Percentiles rank a stretch among this genome's conserved stretches.
phyloP scores from a whole-genome alignment of 92 coral and sea anemone genomes.

The Palythoa grandiflora region DNA sequence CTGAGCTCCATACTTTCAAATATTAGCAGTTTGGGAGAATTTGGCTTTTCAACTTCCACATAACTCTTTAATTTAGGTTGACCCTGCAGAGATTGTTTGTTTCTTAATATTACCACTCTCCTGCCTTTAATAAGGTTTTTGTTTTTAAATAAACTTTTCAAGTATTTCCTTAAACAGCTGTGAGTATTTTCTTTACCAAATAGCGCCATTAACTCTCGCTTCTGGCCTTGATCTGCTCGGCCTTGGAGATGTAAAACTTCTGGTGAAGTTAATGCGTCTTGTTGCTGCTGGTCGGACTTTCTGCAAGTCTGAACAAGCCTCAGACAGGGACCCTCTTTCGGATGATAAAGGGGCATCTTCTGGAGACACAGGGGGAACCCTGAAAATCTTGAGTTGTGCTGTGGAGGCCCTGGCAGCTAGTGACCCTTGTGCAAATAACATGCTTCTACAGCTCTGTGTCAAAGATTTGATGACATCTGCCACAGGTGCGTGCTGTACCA shows the following conservation, averaged over 20 bases:
- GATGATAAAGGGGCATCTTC: constrained; percentile 42
- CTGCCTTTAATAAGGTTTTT: no score
- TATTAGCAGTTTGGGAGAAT: no score
- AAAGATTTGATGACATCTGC: constrained; percentile 90
- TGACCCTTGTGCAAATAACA: constrained; percentile 75
- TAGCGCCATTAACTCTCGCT: constrained; percentile 57
- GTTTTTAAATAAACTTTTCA: not conserved
- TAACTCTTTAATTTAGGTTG: no score
- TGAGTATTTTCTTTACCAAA: not conserved
- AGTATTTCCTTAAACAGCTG: not conserved
- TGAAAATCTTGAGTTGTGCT: constrained; percentile 76
- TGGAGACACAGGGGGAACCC: constrained; percentile 34
- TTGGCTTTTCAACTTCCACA: no score
- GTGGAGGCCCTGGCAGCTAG: constrained; percentile 78
- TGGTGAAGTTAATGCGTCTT: constrained; percentile 85
- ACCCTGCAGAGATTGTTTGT: no score
- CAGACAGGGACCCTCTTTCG: constrained; percentile 6
- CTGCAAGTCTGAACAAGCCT: constrained; percentile 28
- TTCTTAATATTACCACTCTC: no score
- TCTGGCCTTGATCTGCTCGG: constrained; percentile 70
- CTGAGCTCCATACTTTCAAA: no score
- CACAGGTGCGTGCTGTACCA: constrained; percentile 54
- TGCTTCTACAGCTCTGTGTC: constrained; percentile 77
- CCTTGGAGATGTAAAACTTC: constrained; percentile 74
- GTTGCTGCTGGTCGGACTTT: constrained; percentile 83